Evolutionary conservation across 1,140 invertebrate species (phyloP), one percentile per base, ranked within the genome.

Genomic region (Hylaeus volcanicus): DNA sequence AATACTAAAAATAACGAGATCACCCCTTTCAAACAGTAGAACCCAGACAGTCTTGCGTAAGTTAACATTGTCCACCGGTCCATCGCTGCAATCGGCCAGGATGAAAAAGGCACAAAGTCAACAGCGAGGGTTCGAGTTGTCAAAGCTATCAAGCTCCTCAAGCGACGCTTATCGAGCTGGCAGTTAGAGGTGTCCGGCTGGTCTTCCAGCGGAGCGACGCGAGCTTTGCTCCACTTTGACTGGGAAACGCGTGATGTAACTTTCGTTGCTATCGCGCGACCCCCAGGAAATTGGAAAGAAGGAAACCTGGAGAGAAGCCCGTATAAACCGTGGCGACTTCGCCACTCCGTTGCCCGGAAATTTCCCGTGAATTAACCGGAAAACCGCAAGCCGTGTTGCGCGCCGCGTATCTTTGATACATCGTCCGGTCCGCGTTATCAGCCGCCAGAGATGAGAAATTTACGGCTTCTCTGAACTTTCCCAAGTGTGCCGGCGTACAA

Each of bases 301-400:
- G 55, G 43, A 45, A 75, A 39, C 63, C 55, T 4, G 26, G 15
- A 26, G 26, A 43, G 15, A 56, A 56, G 5, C 53, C 68, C 2
- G 68, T 70, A 26, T 26, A 70, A 65, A 66, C 63, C 45, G 11
- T 45, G 37, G 37, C 37, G 43, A 43, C 64, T 37, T 68, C 15
- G 45, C 15, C 12, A 39, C 41, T 56, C 60, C 3, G 71, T 39
- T 60, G 43, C n/a, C 14, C 73, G 53, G 72, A 80, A 75, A 80
- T 80, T 75, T 61, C n/a, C 63, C 9, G 37, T 51, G 72, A 68
- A 80, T 80, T 80, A 80, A 80, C 72, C 72, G 78, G 78, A 68
- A 80, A 74, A 43, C 60, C 70, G 51, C 77, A 41, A 69, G 39
- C 72, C 43, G 45, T 12, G 45, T 55, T 5, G 63, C 11, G 15